Evolutionary conservation across 1,140 invertebrate species (phyloP).

Genomic region (Apolygus lucorum): DNA sequence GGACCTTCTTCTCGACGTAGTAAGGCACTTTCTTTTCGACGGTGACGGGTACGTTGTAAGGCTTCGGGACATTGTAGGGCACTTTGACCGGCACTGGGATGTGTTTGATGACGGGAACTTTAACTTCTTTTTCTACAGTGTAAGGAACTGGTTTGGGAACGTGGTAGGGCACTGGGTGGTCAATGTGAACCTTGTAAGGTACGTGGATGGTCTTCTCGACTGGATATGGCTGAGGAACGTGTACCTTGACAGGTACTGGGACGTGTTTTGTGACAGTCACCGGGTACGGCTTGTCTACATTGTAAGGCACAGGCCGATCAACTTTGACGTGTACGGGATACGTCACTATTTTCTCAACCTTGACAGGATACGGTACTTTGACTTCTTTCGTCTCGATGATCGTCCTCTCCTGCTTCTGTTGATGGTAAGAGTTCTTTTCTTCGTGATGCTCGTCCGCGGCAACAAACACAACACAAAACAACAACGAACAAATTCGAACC

Average conservation of each 20-base stretch:
- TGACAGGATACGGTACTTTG: too few species aligned
- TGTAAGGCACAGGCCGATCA: slow-evolving; percentile 31
- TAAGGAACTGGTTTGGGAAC: slow-evolving; percentile 16
- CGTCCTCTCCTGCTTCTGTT: too few species aligned
- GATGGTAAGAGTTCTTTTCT: too few species aligned
- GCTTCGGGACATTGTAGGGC: slow-evolving; percentile 8
- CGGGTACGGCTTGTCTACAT: slow-evolving; percentile 31
- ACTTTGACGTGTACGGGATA: slow-evolving; percentile 31
- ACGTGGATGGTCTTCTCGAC: too few species aligned
- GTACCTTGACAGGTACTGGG: slow-evolving; percentile 46
- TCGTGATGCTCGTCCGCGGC: too few species aligned
- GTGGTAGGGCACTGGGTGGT: slow-evolving; percentile 20
- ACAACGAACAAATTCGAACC: slow-evolving; percentile 33
- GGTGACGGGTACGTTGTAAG: too few species aligned
- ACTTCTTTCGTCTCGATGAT: slow-evolving; percentile 59
- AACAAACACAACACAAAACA: slow-evolving; percentile 28
- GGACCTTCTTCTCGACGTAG: too few species aligned
- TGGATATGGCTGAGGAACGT: slow-evolving; percentile 54
- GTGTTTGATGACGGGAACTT: slow-evolving; percentile 17
- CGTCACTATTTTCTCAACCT: slow-evolving; percentile 32
- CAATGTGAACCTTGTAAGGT: too few species aligned
- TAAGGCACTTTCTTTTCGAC: too few species aligned
- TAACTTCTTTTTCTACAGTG: slow-evolving; percentile 13
- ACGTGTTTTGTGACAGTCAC: slow-evolving; percentile 30
- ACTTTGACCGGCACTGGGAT: too few species aligned